These are phyloP conservation scores for Parnassius smintheus DNA, from an alignment of 2,888 invertebrate species.

Conservation along the genomic window DNA sequence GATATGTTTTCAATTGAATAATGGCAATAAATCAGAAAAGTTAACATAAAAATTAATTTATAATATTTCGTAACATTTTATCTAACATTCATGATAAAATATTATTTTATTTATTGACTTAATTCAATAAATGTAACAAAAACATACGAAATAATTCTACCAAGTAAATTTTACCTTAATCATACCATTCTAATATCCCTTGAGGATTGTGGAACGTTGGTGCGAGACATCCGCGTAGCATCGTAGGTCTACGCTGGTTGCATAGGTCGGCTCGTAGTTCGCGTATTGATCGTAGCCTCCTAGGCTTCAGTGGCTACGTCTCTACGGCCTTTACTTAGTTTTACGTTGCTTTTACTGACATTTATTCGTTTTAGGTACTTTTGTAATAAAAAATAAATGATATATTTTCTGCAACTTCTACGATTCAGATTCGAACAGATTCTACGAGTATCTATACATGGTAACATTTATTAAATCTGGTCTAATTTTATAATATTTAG, in stretches of 20 bases:
- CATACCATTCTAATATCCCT: conserved; percentile 17
- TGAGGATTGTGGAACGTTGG: conserved; percentile 16
- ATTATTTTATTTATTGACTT: too few relatives aligned
- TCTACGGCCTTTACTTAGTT: conserved; percentile 33
- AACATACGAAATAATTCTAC: background rate
- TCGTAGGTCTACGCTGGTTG: conserved; percentile 33
- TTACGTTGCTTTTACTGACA: conserved; percentile 8
- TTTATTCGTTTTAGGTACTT: background rate
- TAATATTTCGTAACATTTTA: too few relatives aligned
- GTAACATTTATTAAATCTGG: too few relatives aligned
- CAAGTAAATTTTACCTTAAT: conserved; percentile 14
- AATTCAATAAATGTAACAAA: background rate
- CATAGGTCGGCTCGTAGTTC: conserved; percentile 31
- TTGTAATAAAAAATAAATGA: background rate
- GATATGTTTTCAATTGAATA: too few relatives aligned
- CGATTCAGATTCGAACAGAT: too few relatives aligned
- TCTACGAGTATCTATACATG: too few relatives aligned
- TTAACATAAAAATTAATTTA: too few relatives aligned
- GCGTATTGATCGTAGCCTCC: conserved; percentile 40
- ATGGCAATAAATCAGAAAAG: too few relatives aligned
- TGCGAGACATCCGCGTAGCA: conserved; percentile 18
- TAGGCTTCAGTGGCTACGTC: conserved; percentile 32
- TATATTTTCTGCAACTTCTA: background rate
- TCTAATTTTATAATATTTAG: too few relatives aligned
- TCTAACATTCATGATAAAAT: too few relatives aligned